Conservation (phyloP, 2,797 vertebrate species). For the Cyprinodon diabolis region DNA sequence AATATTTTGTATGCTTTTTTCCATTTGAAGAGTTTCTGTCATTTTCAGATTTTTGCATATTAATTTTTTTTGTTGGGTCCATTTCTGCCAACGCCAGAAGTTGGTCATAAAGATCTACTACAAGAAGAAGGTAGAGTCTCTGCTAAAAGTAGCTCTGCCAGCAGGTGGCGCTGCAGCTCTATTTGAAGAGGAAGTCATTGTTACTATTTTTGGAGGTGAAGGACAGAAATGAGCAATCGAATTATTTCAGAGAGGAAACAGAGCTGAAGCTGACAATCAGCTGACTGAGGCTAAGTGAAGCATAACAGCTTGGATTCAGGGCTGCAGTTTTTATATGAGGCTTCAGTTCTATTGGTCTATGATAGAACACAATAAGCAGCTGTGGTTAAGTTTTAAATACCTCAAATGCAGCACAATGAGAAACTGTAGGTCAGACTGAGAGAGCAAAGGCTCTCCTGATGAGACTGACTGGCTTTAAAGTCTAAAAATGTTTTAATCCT, state of each 20-base stretch:
- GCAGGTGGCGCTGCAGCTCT: constrained; percentile 21
- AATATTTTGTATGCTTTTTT: too few species aligned
- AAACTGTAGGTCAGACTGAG: background rate
- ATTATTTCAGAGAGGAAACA: constrained; percentile 33
- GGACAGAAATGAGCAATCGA: constrained; percentile 6
- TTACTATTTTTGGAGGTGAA: constrained; percentile 11
- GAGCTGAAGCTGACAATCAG: constrained; percentile 4
- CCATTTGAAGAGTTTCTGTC: too few species aligned
- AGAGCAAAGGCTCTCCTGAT: background rate
- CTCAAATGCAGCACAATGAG: background rate
- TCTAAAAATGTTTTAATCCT: background rate
- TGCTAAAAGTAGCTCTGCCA: background rate
- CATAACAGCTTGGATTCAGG: background rate
- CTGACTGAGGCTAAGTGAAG: background rate
- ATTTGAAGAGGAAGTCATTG: background rate
- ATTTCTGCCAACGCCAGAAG: background rate
- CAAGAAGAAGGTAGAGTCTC: background rate
- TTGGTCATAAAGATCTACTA: background rate
- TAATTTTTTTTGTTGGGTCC: too few species aligned
- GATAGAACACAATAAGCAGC: background rate
- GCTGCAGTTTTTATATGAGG: too few species aligned
- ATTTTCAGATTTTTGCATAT: too few species aligned
- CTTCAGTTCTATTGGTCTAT: background rate
- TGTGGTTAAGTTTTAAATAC: background rate
- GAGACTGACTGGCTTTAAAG: too few species aligned